Percentiles rank a stretch among this genome's conserved stretches.
phyloP scores from a whole-genome alignment of 2,797 vertebrate species.

The Helarctos malayanus region DNA sequence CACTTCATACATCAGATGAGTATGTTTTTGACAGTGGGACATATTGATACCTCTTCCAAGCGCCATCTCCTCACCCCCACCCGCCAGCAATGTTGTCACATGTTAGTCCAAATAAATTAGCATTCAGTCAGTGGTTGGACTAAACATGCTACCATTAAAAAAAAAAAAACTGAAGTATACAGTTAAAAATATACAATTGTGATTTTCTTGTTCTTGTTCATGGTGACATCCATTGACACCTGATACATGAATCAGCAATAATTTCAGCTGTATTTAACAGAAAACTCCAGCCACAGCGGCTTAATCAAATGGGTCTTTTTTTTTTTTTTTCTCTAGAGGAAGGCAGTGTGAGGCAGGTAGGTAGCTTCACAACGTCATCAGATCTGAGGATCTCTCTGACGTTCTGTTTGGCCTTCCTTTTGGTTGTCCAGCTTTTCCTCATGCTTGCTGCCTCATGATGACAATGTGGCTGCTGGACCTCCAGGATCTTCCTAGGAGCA shows the following conservation, averaged over 20 bases:
- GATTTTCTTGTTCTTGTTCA: background rate
- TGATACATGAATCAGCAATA: background rate
- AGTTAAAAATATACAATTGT: background rate
- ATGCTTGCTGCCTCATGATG: background rate
- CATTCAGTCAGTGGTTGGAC: background rate
- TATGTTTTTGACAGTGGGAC: background rate
- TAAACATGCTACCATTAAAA: background rate
- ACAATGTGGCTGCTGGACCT: background rate
- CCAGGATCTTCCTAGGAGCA: background rate
- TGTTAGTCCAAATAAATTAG: background rate
- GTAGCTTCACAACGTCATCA: rapidly evolving
- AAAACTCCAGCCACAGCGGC: background rate
- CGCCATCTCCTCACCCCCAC: rapidly evolving
- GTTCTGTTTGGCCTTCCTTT: background rate
- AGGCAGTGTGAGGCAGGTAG: background rate
- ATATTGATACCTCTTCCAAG: background rate
- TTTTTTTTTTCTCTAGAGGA: background rate
- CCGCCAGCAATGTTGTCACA: background rate
- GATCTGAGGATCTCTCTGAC: background rate
- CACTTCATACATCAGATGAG: background rate
- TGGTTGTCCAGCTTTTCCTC: background rate
- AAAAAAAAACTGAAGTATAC: background rate
- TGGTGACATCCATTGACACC: background rate
- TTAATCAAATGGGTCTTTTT: background rate
- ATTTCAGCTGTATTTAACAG: background rate